Conservation (phyloP, 2,797 vertebrate genomes). For the Neopelma chrysocephalum region DNA sequence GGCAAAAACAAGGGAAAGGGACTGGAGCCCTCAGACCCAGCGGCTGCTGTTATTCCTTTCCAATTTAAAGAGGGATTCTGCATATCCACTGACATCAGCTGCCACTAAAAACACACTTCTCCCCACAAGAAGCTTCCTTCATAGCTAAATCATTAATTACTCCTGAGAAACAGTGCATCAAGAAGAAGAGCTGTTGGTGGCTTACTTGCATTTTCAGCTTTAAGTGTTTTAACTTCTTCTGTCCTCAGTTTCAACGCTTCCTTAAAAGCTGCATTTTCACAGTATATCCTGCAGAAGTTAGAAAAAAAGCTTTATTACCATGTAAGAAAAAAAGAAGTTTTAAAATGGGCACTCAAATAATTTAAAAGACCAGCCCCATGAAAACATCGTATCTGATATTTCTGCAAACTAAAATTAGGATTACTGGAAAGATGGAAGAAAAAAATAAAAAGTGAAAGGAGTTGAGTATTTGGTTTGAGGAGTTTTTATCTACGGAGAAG, state of each 20-base stretch:
- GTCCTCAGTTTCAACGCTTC: conserved; percentile 80
- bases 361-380: not conserved
- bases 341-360: not conserved
- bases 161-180: not conserved
- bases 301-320: not conserved
- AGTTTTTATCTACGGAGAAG: not conserved
- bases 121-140: not conserved
- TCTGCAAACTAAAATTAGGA: not conserved
- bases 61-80: not conserved
- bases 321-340: not conserved
- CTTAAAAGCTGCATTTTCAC: conserved; percentile 84
- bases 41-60: not conserved
- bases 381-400: not conserved
- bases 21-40: not conserved
- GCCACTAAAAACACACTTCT: not conserved
- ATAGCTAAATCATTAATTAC: not conserved
- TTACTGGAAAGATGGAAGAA: not conserved
- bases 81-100: not conserved
- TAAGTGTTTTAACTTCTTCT: conserved; percentile 80
- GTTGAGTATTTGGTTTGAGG: not conserved
- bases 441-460: not conserved
- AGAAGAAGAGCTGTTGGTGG: not conserved
- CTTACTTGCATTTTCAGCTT: conserved; percentile 86
- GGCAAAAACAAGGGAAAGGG: not conserved
- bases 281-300: conserved; percentile 76